phyloP scores from a whole-genome alignment of 2,888 invertebrate genomes.

The Caenorhabditis auriculariae region DNA sequence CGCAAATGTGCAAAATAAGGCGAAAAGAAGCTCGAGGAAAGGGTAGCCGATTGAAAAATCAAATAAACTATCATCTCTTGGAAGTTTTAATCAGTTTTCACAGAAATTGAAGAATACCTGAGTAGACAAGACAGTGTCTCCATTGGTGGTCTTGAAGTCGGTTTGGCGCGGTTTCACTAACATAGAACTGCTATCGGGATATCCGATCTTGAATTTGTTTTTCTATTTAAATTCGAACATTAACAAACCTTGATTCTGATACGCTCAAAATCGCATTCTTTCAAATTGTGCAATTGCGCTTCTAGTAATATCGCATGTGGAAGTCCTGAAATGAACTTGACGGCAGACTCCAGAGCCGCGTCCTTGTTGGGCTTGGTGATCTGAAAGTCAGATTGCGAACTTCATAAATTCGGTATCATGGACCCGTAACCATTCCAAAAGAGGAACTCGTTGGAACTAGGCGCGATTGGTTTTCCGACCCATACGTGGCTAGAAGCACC shows the following conservation, averaged over 20 bases:
- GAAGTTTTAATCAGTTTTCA: not conserved
- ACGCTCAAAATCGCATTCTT: slow-evolving; percentile 24
- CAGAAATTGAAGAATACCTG: slow-evolving; percentile 2
- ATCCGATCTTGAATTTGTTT: not conserved
- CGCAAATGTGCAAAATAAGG: no score
- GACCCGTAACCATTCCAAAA: no score
- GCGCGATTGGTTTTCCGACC: no score
- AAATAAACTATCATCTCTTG: no score
- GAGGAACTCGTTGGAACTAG: no score
- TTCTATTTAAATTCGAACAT: not conserved
- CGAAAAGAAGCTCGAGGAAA: no score
- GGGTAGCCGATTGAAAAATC: no score
- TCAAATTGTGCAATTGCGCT: slow-evolving; percentile 42
- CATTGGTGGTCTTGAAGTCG: slow-evolving; percentile 4
- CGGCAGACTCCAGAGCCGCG: slow-evolving; percentile 32
- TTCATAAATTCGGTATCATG: no score
- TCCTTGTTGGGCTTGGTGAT: slow-evolving; percentile 47
- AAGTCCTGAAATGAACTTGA: slow-evolving; percentile 49
- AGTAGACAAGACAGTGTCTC: slow-evolving; percentile 4
- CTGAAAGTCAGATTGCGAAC: slow-evolving; percentile 12
- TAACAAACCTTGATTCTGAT: slow-evolving; percentile 43
- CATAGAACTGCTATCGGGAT: slow-evolving; percentile 14
- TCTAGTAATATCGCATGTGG: slow-evolving; percentile 47
- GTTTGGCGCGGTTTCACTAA: slow-evolving; percentile 13
- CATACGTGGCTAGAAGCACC: no score